phyloP scores from a whole-genome alignment of 37 sponge, comb jelly and placozoan genomes.

The Aplysina aerophoba region DNA sequence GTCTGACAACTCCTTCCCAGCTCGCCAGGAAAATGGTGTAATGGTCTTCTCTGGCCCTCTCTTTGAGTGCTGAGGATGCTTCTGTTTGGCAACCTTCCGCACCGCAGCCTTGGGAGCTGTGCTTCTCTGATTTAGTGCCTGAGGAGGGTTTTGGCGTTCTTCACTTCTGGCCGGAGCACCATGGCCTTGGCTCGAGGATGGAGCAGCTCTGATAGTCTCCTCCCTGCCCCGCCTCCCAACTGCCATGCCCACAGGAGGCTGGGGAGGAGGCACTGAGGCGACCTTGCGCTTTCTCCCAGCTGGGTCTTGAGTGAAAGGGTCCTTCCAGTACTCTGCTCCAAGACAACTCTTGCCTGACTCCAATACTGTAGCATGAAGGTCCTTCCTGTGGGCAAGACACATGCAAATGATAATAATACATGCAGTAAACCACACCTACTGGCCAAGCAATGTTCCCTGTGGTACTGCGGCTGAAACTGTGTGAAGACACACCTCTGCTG shows the following conservation, averaged over 20 bases:
- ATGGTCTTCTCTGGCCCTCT: conserved; percentile 2
- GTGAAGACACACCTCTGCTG: too few species aligned
- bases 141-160: too few species aligned
- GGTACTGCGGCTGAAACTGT: too few species aligned
- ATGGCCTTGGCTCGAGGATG: not conserved
- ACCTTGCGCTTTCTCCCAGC: conserved; percentile 53
- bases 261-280: conserved; percentile 58
- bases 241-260: conserved; percentile 32
- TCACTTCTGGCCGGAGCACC: too few species aligned
- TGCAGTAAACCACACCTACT: too few species aligned
- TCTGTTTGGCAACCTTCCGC: not conserved
- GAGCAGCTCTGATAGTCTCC: not conserved
- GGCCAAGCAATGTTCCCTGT: too few species aligned
- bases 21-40: conserved; percentile 68
- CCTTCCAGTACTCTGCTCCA: not conserved
- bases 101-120: not conserved
- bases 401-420: too few species aligned
- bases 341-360: not conserved
- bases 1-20: conserved; percentile 54
- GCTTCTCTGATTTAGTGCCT: too few species aligned
- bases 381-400: too few species aligned
- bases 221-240: not conserved
- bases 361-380: not conserved
- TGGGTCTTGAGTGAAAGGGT: conserved; percentile 43
- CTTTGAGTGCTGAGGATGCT: not conserved